Base-by-base conservation (phyloP, 2,797 vertebrate species). In the Chelonia mydas region DNA sequence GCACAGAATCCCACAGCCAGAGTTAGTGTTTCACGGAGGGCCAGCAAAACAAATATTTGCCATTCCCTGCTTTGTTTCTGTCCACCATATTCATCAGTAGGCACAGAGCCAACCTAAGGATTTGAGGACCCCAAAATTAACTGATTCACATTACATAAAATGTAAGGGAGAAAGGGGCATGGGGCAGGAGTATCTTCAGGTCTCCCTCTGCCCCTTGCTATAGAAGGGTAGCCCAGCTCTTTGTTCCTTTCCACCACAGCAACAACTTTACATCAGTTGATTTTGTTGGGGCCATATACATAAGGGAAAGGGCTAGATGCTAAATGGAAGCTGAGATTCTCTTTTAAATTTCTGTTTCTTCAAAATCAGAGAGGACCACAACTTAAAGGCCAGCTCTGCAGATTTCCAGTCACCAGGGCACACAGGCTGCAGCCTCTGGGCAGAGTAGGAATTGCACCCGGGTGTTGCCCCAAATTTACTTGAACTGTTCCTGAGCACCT, bases 201-300 rank as follows among this genome's bases (percentile, higher is more conserved):
- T 45, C 7, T 55, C 47, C 9, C 87, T 61, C 12, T 77, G 21
- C 31, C 41, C 72, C n/a, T 37, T 68, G 19, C 19, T 68, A 25
- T 47, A 84, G 28, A 61, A 61, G 59, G 33, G 31, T 31, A 61
- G 31, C 59, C 59, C 13, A 33, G 31, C 31, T 27, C 6, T 8
- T 90, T 55, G 5, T 57, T 17, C 19, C 5, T 90, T 61, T 81
- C 76, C 74, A 76, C 11, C 11, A 86, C 68, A 89, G 49, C 89
- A 55, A 53, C 5, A 51, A 7, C 11, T 51, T 2, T 41, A 37
- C 3, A 1, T 28, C 31, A 90, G 9, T 17, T 92, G 80, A 80
- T 54, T 47, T 5, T 2, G 21, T 83, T 59, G 1, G 1, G 31
- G 47, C 0, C 0, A 57, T 11, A 82, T 2, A 50, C 8, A 41